Evolutionary conservation across 1,140 invertebrate genomes (phyloP).

Genomic region (Formica exsecta): DNA sequence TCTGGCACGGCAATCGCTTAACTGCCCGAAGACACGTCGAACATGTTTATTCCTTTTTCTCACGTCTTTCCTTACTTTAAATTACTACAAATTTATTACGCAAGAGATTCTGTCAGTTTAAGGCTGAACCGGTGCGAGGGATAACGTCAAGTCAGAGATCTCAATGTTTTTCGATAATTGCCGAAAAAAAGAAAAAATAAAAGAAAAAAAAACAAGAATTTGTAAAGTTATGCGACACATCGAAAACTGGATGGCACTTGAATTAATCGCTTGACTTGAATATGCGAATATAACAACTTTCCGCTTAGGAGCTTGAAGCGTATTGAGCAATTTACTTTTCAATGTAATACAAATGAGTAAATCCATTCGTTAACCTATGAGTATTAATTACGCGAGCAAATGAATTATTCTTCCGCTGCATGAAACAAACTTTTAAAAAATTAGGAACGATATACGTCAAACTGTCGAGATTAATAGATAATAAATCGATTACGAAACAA

Average conservation of each 20-base stretch:
- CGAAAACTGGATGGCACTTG: conserved; percentile 21
- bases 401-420: not conserved
- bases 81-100: conserved; percentile 49
- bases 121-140: conserved; percentile 69
- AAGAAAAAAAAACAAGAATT: conserved; percentile 1
- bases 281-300: not conserved
- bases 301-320: not conserved
- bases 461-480: not conserved
- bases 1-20: conserved; percentile 78
- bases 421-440: not conserved
- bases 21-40: conserved; percentile 69
- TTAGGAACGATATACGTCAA: not conserved
- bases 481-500: not conserved
- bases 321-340: not conserved
- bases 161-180: not conserved
- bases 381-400: not conserved
- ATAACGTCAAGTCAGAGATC: conserved; percentile 59
- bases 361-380: not conserved
- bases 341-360: not conserved
- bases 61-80: conserved; percentile 47
- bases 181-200: not conserved
- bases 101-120: conserved; percentile 74
- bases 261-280: conserved; percentile 3
- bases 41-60: conserved; percentile 33
- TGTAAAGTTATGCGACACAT: not conserved